Conservation (phyloP, 2,888 invertebrate genomes). For the Heliconius hortense region DNA sequence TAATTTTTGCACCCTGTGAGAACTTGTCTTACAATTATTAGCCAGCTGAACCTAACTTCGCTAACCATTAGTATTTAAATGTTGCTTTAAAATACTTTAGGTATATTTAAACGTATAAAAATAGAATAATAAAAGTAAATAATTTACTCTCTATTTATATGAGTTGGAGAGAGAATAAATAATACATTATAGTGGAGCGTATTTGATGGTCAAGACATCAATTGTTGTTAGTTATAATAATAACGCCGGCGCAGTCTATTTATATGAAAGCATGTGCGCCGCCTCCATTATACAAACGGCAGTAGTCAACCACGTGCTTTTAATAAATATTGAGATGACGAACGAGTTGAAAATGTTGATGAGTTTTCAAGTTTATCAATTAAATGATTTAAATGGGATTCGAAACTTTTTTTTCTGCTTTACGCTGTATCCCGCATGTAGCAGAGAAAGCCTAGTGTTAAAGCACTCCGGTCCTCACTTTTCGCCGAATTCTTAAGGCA, state of each 20-base stretch:
- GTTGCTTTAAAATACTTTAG: not conserved
- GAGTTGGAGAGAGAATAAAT: not conserved
- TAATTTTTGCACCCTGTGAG: slow-evolving; percentile 63
- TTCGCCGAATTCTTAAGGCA: not conserved
- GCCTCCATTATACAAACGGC: slow-evolving; percentile 53
- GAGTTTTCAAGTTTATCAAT: not conserved
- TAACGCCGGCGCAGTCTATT: slow-evolving; percentile 50
- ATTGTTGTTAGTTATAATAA: slow-evolving; percentile 30
- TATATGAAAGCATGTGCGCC: slow-evolving; percentile 55
- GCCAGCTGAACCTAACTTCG: not conserved
- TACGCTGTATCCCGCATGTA: no score
- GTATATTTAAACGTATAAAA: not conserved
- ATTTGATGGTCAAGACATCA: slow-evolving; percentile 13
- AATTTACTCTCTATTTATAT: not conserved
- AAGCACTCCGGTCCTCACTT: no score
- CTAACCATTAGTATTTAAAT: not conserved
- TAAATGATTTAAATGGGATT: not conserved
- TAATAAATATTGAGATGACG: slow-evolving; percentile 41
- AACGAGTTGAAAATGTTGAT: slow-evolving; percentile 16
- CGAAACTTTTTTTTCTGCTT: not conserved
- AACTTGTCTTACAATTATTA: slow-evolving; percentile 24
- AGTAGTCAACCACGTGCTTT: slow-evolving; percentile 40
- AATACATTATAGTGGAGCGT: not conserved
- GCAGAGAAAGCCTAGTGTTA: no score
- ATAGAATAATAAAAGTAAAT: not conserved